Evolutionary conservation across 2,113 vertebrate species (phyloP).

Genomic region (Symphodus melops): DNA sequence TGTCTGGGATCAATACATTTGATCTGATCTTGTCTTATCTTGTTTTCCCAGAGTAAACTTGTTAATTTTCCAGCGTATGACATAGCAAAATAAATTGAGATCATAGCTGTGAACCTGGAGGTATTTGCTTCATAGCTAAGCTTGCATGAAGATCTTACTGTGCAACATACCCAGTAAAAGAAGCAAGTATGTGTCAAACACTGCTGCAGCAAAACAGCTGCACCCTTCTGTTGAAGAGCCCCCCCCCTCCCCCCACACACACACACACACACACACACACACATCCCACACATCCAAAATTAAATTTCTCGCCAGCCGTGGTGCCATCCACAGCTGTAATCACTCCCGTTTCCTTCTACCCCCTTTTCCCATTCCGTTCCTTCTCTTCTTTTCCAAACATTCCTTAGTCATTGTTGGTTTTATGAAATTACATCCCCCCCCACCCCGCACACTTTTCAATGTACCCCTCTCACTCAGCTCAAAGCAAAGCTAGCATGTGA

Average conservation of each 20-base stretch:
- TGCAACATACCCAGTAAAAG: constrained; percentile 10
- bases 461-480: constrained; percentile 23
- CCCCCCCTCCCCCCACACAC: constrained; percentile 13
- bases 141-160: background rate
- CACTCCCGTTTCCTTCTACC: constrained; percentile 13
- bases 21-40: background rate
- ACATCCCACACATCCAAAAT: constrained; percentile 45
- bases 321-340: constrained; percentile 61
- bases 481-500: constrained; percentile 37
- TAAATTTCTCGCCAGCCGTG: constrained; percentile 47
- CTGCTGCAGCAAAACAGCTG: constrained; percentile 56
- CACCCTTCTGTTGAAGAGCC: constrained; percentile 51
- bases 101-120: background rate
- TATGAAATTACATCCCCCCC: constrained; percentile 57
- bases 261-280: no score
- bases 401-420: constrained; percentile 70
- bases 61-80: background rate
- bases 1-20: no score
- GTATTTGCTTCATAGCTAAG: background rate
- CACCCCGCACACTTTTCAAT: constrained; percentile 30
- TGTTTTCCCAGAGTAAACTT: background rate
- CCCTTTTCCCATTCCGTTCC: background rate
- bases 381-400: constrained; percentile 32
- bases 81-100: background rate
- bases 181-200: constrained; percentile 21